Conservation (phyloP, 2,797 vertebrate species). For the Neosilurus hyrtlii region DNA sequence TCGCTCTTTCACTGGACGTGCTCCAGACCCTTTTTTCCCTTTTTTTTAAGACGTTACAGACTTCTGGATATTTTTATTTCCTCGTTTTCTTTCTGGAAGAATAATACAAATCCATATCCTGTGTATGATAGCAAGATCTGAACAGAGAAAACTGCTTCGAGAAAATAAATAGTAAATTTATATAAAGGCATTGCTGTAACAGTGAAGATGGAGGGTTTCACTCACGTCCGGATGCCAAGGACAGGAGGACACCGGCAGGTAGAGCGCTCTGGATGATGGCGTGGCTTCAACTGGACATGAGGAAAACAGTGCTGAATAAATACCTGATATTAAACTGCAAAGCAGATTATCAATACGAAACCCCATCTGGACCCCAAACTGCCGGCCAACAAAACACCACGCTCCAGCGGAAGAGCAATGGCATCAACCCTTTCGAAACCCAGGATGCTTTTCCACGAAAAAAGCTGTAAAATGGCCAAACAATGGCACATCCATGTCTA, state of each 20-base stretch:
- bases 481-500: conserved; percentile 59
- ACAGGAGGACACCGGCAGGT: conserved; percentile 11
- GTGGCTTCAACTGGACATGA: conserved; percentile 57
- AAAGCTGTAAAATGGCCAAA: conserved; percentile 36
- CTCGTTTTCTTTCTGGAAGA: conserved; percentile 51
- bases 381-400: conserved; percentile 63
- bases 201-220: conserved; percentile 33
- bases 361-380: conserved; percentile 50
- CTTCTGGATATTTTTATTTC: conserved; percentile 50
- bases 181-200: conserved; percentile 83
- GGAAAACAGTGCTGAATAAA: conserved; percentile 58
- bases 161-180: conserved; percentile 83
- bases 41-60: conserved; percentile 18
- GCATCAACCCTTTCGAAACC: conserved; percentile 83
- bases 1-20: conserved; percentile 56
- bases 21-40: neutral
- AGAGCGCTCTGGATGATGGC: conserved; percentile 15
- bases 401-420: conserved; percentile 60
- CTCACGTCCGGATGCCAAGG: conserved; percentile 62
- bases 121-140: conserved; percentile 84
- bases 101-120: conserved; percentile 72
- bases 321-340: conserved; percentile 54
- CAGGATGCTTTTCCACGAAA: conserved; percentile 79
- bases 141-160: conserved; percentile 2
- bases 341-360: conserved; percentile 58